Evolutionary conservation across 2,888 invertebrate species (phyloP).

Genomic region (Tridacna gigas): DNA sequence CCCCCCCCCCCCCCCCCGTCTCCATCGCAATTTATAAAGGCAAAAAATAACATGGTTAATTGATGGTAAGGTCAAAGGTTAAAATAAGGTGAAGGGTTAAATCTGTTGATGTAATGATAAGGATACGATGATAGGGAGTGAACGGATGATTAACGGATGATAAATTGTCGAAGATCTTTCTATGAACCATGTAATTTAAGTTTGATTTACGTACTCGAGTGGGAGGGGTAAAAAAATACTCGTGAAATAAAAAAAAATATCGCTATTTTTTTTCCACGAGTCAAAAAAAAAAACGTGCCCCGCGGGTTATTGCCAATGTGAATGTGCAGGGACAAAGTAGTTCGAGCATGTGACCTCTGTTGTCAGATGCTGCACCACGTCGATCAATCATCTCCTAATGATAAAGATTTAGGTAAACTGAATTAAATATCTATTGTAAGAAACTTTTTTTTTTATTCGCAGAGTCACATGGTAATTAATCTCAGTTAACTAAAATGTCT

Average conservation of each 20-base stretch:
- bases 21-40: no score
- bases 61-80: background rate
- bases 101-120: background rate
- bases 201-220: conserved; percentile 27
- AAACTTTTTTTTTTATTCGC: conserved; percentile 1
- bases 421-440: background rate
- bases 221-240: conserved; percentile 25
- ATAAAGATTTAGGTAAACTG: conserved; percentile 25
- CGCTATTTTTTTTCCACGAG: background rate
- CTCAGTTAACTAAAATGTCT: conserved; percentile 23
- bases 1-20: no score
- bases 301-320: conserved; percentile 3
- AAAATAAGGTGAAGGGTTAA: background rate
- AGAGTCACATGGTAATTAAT: conserved; percentile 6
- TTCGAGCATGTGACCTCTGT: conserved; percentile 9
- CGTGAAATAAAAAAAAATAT: background rate
- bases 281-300: conserved; percentile 13
- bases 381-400: conserved; percentile 25
- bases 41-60: no score
- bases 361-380: conserved; percentile 8
- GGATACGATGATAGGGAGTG: background rate
- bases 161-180: conserved; percentile 11
- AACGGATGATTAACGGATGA: conserved; percentile 20
- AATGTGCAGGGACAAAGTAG: conserved; percentile 5
- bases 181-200: conserved; percentile 19